Percentiles rank a stretch among this genome's conserved stretches.
Evolutionary conservation across 2,888 invertebrate species (phyloP).

Genomic region (Clepsis dumicolana): DNA sequence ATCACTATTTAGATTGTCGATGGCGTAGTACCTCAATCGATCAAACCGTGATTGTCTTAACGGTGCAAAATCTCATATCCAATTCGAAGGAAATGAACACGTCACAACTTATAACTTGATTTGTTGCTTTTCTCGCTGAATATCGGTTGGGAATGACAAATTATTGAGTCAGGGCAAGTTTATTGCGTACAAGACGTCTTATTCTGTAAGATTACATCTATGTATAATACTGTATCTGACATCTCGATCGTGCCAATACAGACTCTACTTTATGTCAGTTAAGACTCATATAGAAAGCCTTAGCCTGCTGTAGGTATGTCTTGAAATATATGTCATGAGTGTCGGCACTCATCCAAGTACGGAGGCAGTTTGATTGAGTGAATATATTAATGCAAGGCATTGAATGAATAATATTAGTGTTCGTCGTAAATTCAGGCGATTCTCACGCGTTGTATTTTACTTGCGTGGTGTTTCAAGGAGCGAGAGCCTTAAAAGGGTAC

Average conservation of each 20-base stretch:
- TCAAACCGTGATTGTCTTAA: slow-evolving; percentile 39
- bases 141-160: slow-evolving; percentile 26
- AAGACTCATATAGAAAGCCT: not conserved
- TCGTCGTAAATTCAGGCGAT: slow-evolving; percentile 3
- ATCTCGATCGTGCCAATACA: slow-evolving; percentile 9
- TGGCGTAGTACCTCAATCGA: slow-evolving; percentile 13
- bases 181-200: slow-evolving; percentile 36
- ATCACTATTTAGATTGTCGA: slow-evolving; percentile 12
- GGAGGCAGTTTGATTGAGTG: slow-evolving; percentile 33
- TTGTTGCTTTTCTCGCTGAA: slow-evolving; percentile 20
- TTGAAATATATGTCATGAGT: slow-evolving; percentile 2
- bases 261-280: not conserved
- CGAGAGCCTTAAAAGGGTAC: not conserved
- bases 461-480: not conserved
- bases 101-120: slow-evolving; percentile 26
- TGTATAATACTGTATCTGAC: slow-evolving; percentile 3
- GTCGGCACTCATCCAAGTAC: slow-evolving; percentile 22
- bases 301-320: not conserved
- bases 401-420: slow-evolving; percentile 33
- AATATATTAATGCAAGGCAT: slow-evolving; percentile 29
- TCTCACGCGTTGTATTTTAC: not conserved
- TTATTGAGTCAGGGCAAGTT: slow-evolving; percentile 31
- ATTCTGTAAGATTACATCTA: slow-evolving; percentile 31
- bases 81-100: slow-evolving; percentile 35
- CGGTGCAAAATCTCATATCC: slow-evolving; percentile 29